Percentiles rank a stretch among this genome's conserved stretches.
phyloP scores from a whole-genome alignment of 53 echinoderm and acorn worm genomes.

The Luidia sarsii region DNA sequence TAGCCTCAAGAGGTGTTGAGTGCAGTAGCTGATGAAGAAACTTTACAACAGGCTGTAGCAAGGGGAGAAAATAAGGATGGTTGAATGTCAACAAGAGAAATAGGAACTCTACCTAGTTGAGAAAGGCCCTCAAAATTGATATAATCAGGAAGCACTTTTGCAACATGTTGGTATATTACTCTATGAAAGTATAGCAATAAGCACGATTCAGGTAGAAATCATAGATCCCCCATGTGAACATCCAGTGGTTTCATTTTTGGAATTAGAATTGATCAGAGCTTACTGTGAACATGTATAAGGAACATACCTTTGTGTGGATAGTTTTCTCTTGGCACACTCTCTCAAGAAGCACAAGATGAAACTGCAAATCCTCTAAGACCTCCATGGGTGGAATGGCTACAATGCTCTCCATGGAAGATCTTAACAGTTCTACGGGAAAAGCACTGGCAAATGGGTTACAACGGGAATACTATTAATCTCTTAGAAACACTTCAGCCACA shows the following conservation, averaged over 20 bases:
- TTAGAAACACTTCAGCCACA: too few relatives aligned
- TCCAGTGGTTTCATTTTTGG: too few relatives aligned
- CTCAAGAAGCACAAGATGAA: constrained; percentile 70
- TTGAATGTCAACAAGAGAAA: background rate
- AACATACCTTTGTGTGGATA: constrained; percentile 73
- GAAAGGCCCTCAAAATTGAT: too few relatives aligned
- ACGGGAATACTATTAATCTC: too few relatives aligned
- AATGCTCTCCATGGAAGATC: constrained; percentile 64
- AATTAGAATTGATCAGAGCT: too few relatives aligned
- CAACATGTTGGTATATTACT: too few relatives aligned
- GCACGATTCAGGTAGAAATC: too few relatives aligned
- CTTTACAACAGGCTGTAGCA: constrained; percentile 65
- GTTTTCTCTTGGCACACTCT: constrained; percentile 70
- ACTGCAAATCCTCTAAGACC: constrained; percentile 61
- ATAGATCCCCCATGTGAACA: too few relatives aligned
- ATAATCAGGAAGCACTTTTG: too few relatives aligned
- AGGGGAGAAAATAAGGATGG: constrained; percentile 15
- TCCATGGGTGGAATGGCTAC: constrained; percentile 45
- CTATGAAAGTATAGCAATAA: too few relatives aligned
- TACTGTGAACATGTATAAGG: background rate
- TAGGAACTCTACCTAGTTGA: too few relatives aligned
- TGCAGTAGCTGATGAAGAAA: constrained; percentile 80
- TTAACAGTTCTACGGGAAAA: constrained; percentile 79
- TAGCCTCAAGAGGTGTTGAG: constrained; percentile 68
- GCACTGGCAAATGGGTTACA: constrained; percentile 43